A percentile compares a stretch with the other conserved stretches of the same genome.
Evolutionary conservation across 2,113 vertebrate genomes (phyloP).

Genomic region (Puma concolor): DNA sequence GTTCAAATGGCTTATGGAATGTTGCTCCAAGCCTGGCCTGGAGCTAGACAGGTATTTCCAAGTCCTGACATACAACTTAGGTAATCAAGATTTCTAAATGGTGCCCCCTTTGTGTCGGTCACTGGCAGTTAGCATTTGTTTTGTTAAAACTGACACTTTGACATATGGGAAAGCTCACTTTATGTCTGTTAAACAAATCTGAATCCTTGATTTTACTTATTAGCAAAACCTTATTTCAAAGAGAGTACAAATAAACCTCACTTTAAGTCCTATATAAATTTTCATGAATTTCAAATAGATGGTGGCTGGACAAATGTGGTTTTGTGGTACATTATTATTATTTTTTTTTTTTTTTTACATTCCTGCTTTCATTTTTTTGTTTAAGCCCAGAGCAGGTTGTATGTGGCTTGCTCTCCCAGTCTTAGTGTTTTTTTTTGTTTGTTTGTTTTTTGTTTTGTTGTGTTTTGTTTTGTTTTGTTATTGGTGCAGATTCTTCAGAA

Average conservation of each 20-base stretch:
- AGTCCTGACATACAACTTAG: not conserved
- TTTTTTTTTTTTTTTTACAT: not conserved
- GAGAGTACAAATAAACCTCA: not conserved
- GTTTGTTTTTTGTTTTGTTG: too few relatives aligned
- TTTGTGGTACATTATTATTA: not conserved
- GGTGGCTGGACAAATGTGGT: not conserved
- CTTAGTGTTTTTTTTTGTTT: not conserved
- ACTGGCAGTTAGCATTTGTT: not conserved
- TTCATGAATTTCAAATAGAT: not conserved
- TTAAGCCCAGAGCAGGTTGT: not conserved
- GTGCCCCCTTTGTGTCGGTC: accelerated
- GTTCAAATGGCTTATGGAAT: not conserved
- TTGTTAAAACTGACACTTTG: not conserved
- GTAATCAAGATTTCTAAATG: not conserved
- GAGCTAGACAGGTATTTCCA: not conserved
- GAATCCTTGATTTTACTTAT: not conserved
- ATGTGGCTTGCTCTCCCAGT: not conserved
- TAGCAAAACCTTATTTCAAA: not conserved
- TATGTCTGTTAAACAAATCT: not conserved
- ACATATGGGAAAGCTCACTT: not conserved
- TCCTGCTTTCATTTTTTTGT: not conserved
- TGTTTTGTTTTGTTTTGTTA: too few relatives aligned
- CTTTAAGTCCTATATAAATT: not conserved
- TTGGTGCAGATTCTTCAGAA: not conserved
- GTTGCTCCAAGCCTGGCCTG: not conserved